A percentile compares a stretch with the other conserved stretches of the same genome.
phyloP scores from a whole-genome alignment of 2,888 invertebrate species.

The Ellobium chinense region DNA sequence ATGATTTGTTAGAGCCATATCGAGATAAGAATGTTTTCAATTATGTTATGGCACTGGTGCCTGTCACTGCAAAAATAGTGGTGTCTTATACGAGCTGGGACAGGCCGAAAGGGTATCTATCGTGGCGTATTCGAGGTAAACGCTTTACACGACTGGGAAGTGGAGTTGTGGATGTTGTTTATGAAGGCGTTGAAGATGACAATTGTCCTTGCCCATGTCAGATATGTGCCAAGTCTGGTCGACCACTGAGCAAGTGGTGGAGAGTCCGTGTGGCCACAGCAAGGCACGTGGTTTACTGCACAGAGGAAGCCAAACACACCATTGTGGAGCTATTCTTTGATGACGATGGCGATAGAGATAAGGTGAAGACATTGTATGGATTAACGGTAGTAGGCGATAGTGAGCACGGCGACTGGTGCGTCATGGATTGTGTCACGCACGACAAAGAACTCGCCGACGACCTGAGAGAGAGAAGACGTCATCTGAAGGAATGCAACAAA shows the following conservation, averaged over 20 bases:
- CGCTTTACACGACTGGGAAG: not conserved
- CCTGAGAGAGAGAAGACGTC: too few species aligned
- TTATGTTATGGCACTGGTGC: not conserved
- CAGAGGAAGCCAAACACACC: slow-evolving; percentile 9
- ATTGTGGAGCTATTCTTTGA: not conserved
- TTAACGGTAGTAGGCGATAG: too few species aligned
- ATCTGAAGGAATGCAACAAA: too few species aligned
- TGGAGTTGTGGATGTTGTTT: too few species aligned
- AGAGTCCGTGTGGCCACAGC: not conserved
- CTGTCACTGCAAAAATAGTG: not conserved
- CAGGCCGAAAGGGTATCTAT: slow-evolving; percentile 22
- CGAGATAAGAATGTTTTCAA: slow-evolving; percentile 3
- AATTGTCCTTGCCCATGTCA: slow-evolving; percentile 11
- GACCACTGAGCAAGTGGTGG: slow-evolving; percentile 6
- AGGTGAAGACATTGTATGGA: not conserved
- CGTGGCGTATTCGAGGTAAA: not conserved
- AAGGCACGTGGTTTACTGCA: slow-evolving; percentile 6
- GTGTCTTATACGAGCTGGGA: slow-evolving; percentile 12
- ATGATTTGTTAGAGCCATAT: not conserved
- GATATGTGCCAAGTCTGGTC: not conserved
- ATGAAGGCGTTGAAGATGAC: not conserved
- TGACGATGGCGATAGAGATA: not conserved
- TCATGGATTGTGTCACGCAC: not conserved
- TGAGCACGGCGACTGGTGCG: too few species aligned
- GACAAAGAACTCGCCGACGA: not conserved